Evolutionary conservation across 1,140 invertebrate species (phyloP), one percentile per base, ranked within the genome.

Genomic region (Zophobas morio): DNA sequence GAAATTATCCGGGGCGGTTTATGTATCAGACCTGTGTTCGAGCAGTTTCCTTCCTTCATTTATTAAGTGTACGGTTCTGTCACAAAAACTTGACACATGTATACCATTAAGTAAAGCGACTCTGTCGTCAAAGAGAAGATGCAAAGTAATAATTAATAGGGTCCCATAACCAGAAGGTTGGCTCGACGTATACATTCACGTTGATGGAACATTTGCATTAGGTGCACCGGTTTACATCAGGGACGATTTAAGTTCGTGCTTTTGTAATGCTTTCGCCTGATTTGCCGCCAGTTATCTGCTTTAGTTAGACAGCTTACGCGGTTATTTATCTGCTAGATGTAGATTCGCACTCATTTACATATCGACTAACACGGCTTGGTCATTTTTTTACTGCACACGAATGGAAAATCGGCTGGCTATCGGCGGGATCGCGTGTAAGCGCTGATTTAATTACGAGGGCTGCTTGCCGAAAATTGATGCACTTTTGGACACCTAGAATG

Each of bases 11-110:
- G 33, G 60, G 1, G n/a, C 20, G 60, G 60, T 20, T 42, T 76
- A 36, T 70, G 70, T 76, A 63, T 60, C 35, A 66, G 47, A 32
- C 53, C 40, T 76, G 66, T 66, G 57, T 76, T 51, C 33, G 56
- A 74, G 72, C 35, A 51, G 60, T 49, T 76, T 76, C 66, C 75
- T 70, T 70, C 66, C 75, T 39, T 76, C 75, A 70, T 70, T 76
- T 76, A 70, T 63, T 76, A 70, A 76, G 47, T 35, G 40, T 42
- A 49, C 42, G 57, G 49, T 46, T 37, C 74, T 75, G 53, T 70
- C 57, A 63, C 75, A 76, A 76, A 76, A 76, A 76, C 75, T 76
- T 76, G 75, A 76, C 75, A 70, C 75, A 76, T 76, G 75, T 76
- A 76, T 70, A 76, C 39, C 60, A 76, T 76, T 76, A 76, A 76